Conservation (phyloP, 1,140 invertebrate species). For the Ctenoplectra terminalis region DNA sequence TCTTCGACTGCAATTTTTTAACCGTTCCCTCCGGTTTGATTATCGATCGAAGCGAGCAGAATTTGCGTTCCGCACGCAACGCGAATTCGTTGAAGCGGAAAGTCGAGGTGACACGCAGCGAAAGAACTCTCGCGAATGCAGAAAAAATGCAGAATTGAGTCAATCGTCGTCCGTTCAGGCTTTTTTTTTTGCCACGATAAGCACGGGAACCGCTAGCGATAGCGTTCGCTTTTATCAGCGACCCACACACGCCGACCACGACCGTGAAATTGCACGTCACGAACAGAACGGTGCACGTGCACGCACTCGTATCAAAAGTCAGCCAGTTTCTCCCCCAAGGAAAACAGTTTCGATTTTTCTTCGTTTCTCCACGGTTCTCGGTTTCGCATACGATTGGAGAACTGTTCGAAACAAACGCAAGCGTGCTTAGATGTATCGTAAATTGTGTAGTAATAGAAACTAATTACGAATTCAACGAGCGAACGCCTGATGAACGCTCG, state of each 20-base stretch:
- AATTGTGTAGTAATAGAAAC: background rate
- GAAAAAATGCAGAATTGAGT: slow-evolving; percentile 27
- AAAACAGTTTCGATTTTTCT: background rate
- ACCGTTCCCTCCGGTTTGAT: background rate
- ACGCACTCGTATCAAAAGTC: background rate
- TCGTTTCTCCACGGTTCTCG: background rate
- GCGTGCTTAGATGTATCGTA: background rate
- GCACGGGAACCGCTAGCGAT: slow-evolving; percentile 30
- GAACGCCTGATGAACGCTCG: background rate
- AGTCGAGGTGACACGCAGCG: background rate
- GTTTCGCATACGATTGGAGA: background rate
- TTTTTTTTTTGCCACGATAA: slow-evolving; percentile 42
- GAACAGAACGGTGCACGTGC: background rate
- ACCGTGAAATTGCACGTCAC: slow-evolving; percentile 17
- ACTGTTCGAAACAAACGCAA: background rate
- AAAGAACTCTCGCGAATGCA: no score
- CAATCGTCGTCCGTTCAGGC: slow-evolving; percentile 12
- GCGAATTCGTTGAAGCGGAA: background rate
- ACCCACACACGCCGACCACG: background rate
- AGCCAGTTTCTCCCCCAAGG: no score
- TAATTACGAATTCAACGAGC: slow-evolving; percentile 8
- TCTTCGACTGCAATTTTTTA: background rate
- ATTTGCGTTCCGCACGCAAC: no score
- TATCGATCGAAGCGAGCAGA: background rate
- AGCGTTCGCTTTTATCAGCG: slow-evolving; percentile 49